These are phyloP conservation scores for Zaprionus obscuricornis DNA, from an alignment of 2,888 invertebrate genomes.

Conservation along the genomic window DNA sequence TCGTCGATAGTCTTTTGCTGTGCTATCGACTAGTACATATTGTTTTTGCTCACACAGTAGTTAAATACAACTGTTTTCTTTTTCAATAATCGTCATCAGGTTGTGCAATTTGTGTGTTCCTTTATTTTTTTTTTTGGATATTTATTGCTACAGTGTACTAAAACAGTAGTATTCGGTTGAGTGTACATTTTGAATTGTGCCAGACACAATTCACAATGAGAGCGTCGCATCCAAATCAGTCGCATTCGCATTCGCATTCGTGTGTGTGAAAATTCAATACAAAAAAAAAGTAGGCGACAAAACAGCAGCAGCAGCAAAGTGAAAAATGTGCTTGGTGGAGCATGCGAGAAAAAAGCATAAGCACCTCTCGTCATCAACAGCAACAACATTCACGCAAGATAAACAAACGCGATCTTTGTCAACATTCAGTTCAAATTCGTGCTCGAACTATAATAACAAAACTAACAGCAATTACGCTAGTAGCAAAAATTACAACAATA, in stretches of 20 bases:
- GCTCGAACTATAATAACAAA: slow-evolving; percentile 17
- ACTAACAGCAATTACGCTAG: slow-evolving; percentile 8
- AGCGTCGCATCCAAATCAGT: slow-evolving; percentile 60
- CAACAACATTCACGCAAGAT: slow-evolving; percentile 22
- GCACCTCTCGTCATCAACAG: slow-evolving; percentile 37
- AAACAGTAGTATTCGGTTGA: slow-evolving; percentile 4
- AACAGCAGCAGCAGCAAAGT: slow-evolving; percentile 47
- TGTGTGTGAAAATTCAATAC: slow-evolving; percentile 71
- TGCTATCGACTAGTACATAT: slow-evolving; percentile 52
- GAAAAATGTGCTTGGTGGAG: slow-evolving; percentile 74
- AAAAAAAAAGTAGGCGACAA: slow-evolving; percentile 53
- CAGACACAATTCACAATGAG: slow-evolving; percentile 48
- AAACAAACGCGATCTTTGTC: slow-evolving; percentile 16
- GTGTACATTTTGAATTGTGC: slow-evolving; percentile 39
- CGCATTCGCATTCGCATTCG: slow-evolving; percentile 42
- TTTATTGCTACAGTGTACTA: slow-evolving; percentile 9
- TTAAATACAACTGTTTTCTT: slow-evolving; percentile 54
- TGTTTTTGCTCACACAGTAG: slow-evolving; percentile 57
- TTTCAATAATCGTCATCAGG: slow-evolving; percentile 43
- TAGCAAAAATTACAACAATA: slow-evolving; percentile 6
- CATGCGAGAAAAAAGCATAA: slow-evolving; percentile 63
- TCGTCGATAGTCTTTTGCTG: slow-evolving; percentile 23
- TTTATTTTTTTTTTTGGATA: slow-evolving; percentile 16
- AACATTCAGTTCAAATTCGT: slow-evolving; percentile 40
- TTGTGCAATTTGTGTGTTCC: slow-evolving; percentile 58